These are phyloP conservation scores for Metopia argyrocephala DNA, from an alignment of 2,888 invertebrate species.

Conservation along the genomic window DNA sequence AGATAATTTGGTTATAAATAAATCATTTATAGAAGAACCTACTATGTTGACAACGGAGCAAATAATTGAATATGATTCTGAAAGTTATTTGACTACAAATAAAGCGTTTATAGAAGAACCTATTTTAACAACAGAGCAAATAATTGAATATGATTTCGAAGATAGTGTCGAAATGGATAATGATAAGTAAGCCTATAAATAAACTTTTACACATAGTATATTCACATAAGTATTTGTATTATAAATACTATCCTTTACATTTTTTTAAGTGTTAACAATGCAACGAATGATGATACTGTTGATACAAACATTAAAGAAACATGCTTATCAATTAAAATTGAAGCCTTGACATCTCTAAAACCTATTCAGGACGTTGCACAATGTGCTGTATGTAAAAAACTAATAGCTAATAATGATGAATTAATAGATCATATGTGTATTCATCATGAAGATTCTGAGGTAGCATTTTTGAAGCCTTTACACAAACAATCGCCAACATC, in stretches of 20 bases:
- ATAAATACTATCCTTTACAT: too few species aligned
- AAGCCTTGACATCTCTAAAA: background rate
- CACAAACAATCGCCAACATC: background rate
- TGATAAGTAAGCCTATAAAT: background rate
- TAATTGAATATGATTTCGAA: background rate
- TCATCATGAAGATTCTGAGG: constrained; percentile 13
- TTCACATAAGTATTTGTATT: too few species aligned
- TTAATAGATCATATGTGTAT: constrained; percentile 40
- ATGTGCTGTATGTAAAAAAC: constrained; percentile 36
- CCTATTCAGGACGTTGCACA: background rate
- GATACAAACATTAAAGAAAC: background rate
- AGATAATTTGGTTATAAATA: background rate
- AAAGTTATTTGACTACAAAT: background rate
- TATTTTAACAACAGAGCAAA: background rate
- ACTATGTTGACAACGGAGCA: background rate
- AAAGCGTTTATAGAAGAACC: background rate
- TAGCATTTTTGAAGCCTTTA: constrained; percentile 3
- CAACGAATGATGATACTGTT: background rate
- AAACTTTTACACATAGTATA: too few species aligned
- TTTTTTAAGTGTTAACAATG: background rate
- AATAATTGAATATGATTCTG: background rate
- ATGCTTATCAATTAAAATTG: background rate
- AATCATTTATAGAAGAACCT: background rate
- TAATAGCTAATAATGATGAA: constrained; percentile 1
- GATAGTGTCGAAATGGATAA: background rate